A percentile compares a stretch with the other conserved stretches of the same genome.
Conservation (phyloP, 2,797 vertebrate genomes). For the Psittacula echo region DNA sequence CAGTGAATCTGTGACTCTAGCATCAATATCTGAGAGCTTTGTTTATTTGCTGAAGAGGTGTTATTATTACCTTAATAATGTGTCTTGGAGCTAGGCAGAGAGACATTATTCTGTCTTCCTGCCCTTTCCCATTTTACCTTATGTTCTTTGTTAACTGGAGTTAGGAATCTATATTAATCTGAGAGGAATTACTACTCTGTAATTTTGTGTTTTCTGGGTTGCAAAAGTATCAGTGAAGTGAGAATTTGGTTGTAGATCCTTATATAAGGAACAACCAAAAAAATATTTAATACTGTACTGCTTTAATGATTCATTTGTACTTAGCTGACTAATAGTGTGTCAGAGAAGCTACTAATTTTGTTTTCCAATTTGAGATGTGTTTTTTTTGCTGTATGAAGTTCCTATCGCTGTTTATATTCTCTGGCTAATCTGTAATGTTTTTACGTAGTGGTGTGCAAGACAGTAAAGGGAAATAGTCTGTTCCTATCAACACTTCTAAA, state of each 20-base stretch:
- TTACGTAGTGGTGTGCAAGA: not conserved
- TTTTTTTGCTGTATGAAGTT: not conserved
- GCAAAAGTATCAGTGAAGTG: not conserved
- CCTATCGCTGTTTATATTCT: not conserved
- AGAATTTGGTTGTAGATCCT: not conserved
- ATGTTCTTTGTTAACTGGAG: not conserved
- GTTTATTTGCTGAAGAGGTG: not conserved
- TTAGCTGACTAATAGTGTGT: not conserved
- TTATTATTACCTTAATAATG: not conserved
- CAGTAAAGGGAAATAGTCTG: not conserved
- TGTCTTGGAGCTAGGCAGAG: not conserved
- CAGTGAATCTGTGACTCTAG: not conserved
- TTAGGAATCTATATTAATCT: not conserved
- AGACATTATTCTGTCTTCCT: not conserved
- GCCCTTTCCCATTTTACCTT: not conserved
- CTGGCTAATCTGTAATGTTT: not conserved
- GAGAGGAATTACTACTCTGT: not conserved
- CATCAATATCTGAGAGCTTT: not conserved
- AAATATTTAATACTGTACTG: not conserved
- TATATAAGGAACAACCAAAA: not conserved
- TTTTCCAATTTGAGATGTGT: not conserved
- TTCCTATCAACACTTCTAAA: not conserved
- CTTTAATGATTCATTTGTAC: not conserved
- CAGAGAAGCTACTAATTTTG: not conserved
- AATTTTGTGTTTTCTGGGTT: not conserved